Percentiles rank a stretch among this genome's conserved stretches.
These are phyloP conservation scores for Clepsis dumicolana DNA, from an alignment of 2,888 invertebrate species.

Conservation along the genomic window DNA sequence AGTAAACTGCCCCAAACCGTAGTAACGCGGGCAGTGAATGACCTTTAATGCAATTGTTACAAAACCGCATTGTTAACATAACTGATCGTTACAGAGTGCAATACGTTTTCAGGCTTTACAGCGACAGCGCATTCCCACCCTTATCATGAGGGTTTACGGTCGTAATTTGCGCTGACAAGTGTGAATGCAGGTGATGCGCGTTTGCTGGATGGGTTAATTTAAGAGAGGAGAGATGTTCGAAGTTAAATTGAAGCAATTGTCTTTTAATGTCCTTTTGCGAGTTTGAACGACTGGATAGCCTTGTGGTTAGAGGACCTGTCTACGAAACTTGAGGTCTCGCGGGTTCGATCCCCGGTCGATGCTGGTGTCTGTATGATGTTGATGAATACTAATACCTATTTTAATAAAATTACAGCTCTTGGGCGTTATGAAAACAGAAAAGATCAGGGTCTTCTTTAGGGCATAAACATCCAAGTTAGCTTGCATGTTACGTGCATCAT, in stretches of 20 bases:
- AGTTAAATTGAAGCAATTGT: not conserved
- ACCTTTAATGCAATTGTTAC: constrained; percentile 33
- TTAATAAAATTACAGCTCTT: too few relatives aligned
- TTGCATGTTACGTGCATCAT: too few relatives aligned
- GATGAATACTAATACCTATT: too few relatives aligned
- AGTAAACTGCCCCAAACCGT: constrained; percentile 24
- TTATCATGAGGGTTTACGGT: not conserved
- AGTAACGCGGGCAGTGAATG: constrained; percentile 19
- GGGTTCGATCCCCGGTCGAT: too few relatives aligned
- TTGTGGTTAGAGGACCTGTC: too few relatives aligned
- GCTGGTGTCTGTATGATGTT: too few relatives aligned
- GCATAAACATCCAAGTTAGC: too few relatives aligned
- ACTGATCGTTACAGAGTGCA: constrained; percentile 31
- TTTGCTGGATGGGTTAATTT: constrained; percentile 46
- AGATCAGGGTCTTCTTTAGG: too few relatives aligned
- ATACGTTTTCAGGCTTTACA: constrained; percentile 8
- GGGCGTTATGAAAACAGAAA: too few relatives aligned
- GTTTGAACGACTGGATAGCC: too few relatives aligned
- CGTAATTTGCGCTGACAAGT: constrained; percentile 8
- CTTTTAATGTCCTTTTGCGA: not conserved
- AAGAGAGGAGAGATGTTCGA: constrained; percentile 43
- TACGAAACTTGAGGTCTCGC: too few relatives aligned
- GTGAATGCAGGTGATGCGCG: constrained; percentile 23
- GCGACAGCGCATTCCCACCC: constrained; percentile 2
- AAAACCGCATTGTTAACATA: constrained; percentile 41